These are phyloP conservation scores for Dicrurus megarhynchus DNA, from an alignment of 2,113 vertebrate genomes.

Conservation along the genomic window DNA sequence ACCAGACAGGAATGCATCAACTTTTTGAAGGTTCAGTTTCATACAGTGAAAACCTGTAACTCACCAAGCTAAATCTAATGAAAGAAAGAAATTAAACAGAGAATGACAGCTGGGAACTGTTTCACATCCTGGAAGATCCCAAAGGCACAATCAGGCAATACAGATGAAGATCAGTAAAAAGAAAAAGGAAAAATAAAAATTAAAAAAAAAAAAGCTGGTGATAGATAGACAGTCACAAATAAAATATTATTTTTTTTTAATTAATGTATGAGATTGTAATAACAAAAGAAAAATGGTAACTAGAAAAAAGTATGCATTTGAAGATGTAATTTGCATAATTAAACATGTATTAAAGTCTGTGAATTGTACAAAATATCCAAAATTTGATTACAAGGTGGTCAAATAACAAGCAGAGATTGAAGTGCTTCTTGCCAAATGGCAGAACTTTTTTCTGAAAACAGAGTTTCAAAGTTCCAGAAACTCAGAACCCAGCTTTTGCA, in stretches of 20 bases:
- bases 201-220: background rate
- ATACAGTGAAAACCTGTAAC: background rate
- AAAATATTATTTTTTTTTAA: background rate
- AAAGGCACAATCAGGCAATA: background rate
- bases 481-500: background rate
- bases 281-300: background rate
- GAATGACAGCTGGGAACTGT: background rate
- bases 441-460: background rate
- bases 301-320: background rate
- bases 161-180: background rate
- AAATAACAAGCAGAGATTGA: background rate
- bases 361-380: background rate
- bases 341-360: background rate
- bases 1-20: background rate
- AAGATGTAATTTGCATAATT: background rate
- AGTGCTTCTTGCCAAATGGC: background rate
- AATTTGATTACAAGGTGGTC: background rate
- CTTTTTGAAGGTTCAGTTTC: background rate
- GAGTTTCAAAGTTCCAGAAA: background rate
- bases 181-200: rapidly evolving
- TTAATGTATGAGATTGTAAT: background rate
- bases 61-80: background rate
- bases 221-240: background rate
- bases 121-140: background rate
- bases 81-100: background rate